Evolutionary conservation across 1,140 invertebrate species (phyloP).

Genomic region (Lineus longissimus): DNA sequence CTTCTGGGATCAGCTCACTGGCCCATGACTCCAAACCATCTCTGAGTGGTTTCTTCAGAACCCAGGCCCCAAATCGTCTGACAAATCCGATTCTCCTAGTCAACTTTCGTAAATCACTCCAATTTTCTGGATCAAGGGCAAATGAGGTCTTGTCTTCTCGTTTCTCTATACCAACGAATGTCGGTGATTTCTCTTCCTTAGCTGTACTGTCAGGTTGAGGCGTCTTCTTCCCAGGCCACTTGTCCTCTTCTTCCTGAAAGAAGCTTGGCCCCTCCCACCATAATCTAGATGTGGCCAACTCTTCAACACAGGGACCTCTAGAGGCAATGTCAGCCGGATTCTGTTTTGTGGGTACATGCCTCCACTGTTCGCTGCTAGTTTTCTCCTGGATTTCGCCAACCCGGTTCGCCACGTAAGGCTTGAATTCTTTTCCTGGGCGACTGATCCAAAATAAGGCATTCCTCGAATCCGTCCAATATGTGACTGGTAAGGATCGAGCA

Average conservation of each 20-base stretch:
- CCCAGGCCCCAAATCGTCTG: no score
- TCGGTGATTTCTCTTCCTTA: no score
- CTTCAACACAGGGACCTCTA: not conserved
- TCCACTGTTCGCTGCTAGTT: not conserved
- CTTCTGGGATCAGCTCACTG: no score
- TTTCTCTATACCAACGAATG: no score
- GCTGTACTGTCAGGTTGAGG: not conserved
- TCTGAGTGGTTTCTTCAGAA: no score
- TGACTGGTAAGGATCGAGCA: not conserved
- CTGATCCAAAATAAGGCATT: not conserved
- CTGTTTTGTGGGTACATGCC: not conserved
- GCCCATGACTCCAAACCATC: no score
- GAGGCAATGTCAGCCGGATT: not conserved
- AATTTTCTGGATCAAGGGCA: no score
- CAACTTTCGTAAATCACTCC: no score
- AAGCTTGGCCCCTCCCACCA: constrained; percentile 2
- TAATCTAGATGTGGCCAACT: not conserved
- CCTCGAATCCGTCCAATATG: not conserved
- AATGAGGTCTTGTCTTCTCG: no score
- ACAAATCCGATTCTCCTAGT: no score
- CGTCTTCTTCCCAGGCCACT: not conserved
- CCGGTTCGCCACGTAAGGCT: not conserved
- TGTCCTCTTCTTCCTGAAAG: not conserved
- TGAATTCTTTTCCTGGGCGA: not conserved
- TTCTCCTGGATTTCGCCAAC: not conserved